Conservation (phyloP, 2,888 invertebrate genomes). For the Lottia gigantea region DNA sequence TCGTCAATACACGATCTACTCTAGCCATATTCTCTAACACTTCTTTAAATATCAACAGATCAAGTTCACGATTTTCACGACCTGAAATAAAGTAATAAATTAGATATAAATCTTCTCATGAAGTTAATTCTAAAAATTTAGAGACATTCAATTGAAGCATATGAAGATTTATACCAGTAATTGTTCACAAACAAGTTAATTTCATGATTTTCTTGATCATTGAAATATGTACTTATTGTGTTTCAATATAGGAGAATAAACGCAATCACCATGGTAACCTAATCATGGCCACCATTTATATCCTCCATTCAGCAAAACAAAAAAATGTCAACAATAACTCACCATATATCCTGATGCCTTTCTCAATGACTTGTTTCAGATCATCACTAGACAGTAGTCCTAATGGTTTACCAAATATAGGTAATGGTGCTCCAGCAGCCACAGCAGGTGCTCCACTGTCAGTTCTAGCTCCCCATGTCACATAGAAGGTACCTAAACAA, state of each 20-base stretch:
- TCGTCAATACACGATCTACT: slow-evolving; percentile 75
- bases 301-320: background rate
- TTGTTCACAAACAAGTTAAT: no score
- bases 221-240: background rate
- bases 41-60: slow-evolving; percentile 77
- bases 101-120: background rate
- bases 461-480: slow-evolving; percentile 67
- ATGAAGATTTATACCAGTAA: no score
- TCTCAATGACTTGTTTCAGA: slow-evolving; percentile 67
- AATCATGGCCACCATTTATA: background rate
- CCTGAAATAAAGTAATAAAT: slow-evolving; percentile 66
- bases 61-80: slow-evolving; percentile 76
- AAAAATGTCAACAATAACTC: slow-evolving; percentile 29
- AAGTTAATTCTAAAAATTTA: no score
- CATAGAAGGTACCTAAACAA: slow-evolving; percentile 58
- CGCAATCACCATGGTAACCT: background rate
- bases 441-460: slow-evolving; percentile 59
- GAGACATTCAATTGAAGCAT: no score
- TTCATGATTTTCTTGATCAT: background rate
- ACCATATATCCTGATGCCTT: slow-evolving; percentile 67
- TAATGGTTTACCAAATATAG: slow-evolving; percentile 68
- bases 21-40: slow-evolving; percentile 76
- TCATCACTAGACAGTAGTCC: slow-evolving; percentile 71
- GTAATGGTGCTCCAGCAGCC: slow-evolving; percentile 67
- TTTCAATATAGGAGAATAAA: background rate